A percentile compares a stretch with the other conserved stretches of the same genome.
These are phyloP conservation scores for Hofmannophila pseudospretella DNA, from an alignment of 2,888 invertebrate genomes.

Conservation along the genomic window DNA sequence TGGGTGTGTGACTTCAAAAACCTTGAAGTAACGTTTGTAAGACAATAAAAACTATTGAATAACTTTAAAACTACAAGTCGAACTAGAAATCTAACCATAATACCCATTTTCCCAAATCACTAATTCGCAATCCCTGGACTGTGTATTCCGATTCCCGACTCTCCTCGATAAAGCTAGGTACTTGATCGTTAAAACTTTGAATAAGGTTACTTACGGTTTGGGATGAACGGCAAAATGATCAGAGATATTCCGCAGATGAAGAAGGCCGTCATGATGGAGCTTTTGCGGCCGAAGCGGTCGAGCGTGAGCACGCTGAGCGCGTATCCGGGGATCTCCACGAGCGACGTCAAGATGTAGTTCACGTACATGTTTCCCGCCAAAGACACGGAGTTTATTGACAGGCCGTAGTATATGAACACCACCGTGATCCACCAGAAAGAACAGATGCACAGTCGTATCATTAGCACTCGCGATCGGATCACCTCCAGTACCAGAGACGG, in stretches of 20 bases:
- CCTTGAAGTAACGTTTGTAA: no score
- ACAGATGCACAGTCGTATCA: slow-evolving; percentile 77
- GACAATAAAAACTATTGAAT: no score
- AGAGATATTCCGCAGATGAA: slow-evolving; percentile 77
- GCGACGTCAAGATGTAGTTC: slow-evolving; percentile 84
- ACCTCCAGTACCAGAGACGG: slow-evolving; percentile 49
- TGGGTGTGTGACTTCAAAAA: no score
- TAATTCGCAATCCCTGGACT: no score
- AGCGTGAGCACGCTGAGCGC: slow-evolving; percentile 75
- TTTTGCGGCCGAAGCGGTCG: slow-evolving; percentile 78
- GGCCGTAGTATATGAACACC: slow-evolving; percentile 88
- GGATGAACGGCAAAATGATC: slow-evolving; percentile 76
- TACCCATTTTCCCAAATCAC: no score
- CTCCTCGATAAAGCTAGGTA: no score
- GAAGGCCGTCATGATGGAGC: slow-evolving; percentile 76
- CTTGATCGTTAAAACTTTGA: no score
- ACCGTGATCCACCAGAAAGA: slow-evolving; percentile 90
- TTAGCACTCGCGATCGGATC: slow-evolving; percentile 67
- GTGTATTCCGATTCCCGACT: no score
- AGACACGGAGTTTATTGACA: slow-evolving; percentile 86
- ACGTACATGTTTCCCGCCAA: slow-evolving; percentile 86
- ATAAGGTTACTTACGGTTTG: slow-evolving; percentile 73
- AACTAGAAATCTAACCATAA: no score
- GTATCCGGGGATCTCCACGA: slow-evolving; percentile 82
- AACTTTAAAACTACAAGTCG: no score